These are phyloP conservation scores for Trididemnum clinides DNA, from an alignment of 23 tunicate genomes.

Conservation along the genomic window DNA sequence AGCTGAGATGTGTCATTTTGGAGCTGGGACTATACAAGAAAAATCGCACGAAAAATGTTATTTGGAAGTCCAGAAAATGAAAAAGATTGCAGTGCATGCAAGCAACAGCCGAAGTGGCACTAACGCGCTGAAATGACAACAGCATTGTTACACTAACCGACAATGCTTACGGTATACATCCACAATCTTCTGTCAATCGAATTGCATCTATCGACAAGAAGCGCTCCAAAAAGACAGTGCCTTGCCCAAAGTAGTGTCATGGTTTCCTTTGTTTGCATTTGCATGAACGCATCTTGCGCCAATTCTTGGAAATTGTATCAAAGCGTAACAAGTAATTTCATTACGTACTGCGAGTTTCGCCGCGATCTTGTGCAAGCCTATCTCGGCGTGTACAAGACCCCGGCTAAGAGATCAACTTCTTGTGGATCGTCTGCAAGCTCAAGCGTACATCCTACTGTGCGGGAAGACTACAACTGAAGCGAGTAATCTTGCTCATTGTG, in stretches of 20 bases:
- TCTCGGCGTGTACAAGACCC: background rate
- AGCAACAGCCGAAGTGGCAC: background rate
- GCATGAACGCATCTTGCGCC: background rate
- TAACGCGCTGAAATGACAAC: background rate
- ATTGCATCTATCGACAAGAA: background rate
- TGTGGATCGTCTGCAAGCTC: background rate
- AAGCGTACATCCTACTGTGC: background rate
- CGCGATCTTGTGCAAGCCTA: constrained; percentile 1
- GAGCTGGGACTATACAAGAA: background rate
- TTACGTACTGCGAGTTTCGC: background rate
- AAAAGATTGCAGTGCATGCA: background rate
- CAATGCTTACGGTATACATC: background rate
- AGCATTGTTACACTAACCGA: background rate
- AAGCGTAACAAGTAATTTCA: background rate
- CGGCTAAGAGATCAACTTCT: background rate
- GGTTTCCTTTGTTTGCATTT: constrained; percentile 12
- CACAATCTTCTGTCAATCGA: background rate
- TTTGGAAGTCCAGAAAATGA: background rate
- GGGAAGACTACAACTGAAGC: too few relatives aligned
- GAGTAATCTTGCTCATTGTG: too few relatives aligned
- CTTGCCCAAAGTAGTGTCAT: background rate
- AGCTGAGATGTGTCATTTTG: background rate
- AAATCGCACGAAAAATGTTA: constrained; percentile 1
- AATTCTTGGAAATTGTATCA: background rate
- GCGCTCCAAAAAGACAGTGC: background rate